phyloP scores from a whole-genome alignment of 1,140 invertebrate species.

The Bombus breviceps region DNA sequence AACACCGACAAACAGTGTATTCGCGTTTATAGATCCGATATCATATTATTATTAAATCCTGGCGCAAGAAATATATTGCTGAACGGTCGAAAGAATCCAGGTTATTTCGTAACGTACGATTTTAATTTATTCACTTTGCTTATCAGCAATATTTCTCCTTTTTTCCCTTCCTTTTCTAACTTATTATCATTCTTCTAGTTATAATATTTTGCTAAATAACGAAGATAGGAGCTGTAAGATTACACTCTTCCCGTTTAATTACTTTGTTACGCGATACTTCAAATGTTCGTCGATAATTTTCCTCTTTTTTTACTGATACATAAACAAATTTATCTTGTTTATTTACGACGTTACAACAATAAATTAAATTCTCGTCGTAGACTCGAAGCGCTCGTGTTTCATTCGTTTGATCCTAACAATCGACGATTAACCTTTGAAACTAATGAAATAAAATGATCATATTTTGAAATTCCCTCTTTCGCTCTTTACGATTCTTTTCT shows the following conservation, averaged over 20 bases:
- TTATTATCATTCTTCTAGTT: background rate
- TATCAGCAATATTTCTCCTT: conserved; percentile 14
- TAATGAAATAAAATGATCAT: background rate
- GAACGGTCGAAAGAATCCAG: conserved; percentile 27
- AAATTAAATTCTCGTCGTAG: background rate
- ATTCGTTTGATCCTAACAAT: background rate
- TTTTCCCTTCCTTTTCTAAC: background rate
- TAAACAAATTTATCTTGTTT: background rate
- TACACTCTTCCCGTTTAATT: background rate
- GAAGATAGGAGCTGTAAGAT: background rate
- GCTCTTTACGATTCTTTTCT: background rate
- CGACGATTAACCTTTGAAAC: background rate
- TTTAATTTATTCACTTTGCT: conserved; percentile 38
- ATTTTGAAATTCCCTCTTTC: background rate
- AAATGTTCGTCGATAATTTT: background rate
- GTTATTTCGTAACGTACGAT: conserved; percentile 16
- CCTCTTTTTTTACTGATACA: background rate
- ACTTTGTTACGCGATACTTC: background rate
- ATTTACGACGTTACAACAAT: background rate
- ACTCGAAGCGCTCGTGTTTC: background rate
- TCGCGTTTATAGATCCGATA: conserved; percentile 55
- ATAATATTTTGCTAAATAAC: background rate
- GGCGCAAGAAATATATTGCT: conserved; percentile 33
- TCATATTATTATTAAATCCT: conserved; percentile 65
- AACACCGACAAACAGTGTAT: conserved; percentile 26